Evolutionary conservation across 1,140 invertebrate genomes (phyloP).

Genomic region (Epicauta chinensis): DNA sequence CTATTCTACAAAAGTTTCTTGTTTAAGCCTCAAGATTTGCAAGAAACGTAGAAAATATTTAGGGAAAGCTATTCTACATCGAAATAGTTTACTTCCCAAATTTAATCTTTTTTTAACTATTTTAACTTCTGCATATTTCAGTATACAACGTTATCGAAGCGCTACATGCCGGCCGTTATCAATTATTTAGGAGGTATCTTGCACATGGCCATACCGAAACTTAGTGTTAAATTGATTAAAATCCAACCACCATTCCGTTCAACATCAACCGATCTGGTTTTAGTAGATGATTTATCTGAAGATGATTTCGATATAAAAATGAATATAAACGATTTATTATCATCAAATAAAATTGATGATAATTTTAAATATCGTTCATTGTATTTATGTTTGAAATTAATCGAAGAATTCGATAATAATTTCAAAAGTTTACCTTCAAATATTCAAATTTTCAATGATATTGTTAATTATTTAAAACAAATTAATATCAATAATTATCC

Average conservation of each 20-base stretch:
- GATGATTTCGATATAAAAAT: constrained; percentile 40
- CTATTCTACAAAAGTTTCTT: no score
- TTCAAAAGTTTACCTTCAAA: constrained; percentile 36
- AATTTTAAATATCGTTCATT: constrained; percentile 56
- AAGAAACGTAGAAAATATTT: no score
- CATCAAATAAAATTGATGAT: constrained; percentile 47
- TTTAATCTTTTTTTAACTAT: no score
- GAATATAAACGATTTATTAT: constrained; percentile 49
- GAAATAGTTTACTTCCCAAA: no score
- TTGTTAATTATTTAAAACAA: constrained; percentile 45
- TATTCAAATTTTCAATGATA: constrained; percentile 45
- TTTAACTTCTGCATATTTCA: constrained; percentile 42
- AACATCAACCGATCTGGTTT: constrained; percentile 49
- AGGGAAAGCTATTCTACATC: no score
- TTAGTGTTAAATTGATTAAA: constrained; percentile 49
- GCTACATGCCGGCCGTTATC: constrained; percentile 68
- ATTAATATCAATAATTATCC: constrained; percentile 59
- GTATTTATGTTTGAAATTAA: constrained; percentile 47
- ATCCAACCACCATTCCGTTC: constrained; percentile 61
- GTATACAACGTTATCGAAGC: constrained; percentile 74
- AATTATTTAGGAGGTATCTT: constrained; percentile 70
- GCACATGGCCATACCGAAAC: constrained; percentile 55
- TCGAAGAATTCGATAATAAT: constrained; percentile 46
- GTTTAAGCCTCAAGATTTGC: no score
- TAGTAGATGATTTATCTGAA: constrained; percentile 45